phyloP scores from a whole-genome alignment of 2,113 vertebrate species.

The Ammospiza caudacuta region DNA sequence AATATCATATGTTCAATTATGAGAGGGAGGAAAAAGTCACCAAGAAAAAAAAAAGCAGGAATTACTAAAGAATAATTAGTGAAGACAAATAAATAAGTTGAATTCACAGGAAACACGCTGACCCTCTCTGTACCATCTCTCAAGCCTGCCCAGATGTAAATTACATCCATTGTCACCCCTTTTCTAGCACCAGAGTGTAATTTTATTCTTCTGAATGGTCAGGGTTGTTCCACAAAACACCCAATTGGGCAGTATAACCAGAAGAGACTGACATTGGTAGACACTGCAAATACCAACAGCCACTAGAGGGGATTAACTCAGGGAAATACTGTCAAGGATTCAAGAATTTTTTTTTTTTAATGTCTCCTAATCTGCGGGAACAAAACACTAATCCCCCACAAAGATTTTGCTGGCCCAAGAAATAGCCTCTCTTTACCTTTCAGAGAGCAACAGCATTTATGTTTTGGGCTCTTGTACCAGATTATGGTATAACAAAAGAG shows the following conservation, averaged over 20 bases:
- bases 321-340: constrained; percentile 6
- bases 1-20: background rate
- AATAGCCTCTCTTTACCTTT: background rate
- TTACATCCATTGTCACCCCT: background rate
- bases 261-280: background rate
- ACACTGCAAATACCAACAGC: background rate
- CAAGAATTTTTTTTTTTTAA: background rate
- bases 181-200: background rate
- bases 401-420: background rate
- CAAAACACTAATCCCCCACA: background rate
- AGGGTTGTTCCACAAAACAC: background rate
- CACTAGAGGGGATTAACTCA: background rate
- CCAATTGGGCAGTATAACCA: background rate
- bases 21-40: rapidly evolving
- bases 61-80: background rate
- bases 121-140: background rate
- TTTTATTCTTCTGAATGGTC: background rate
- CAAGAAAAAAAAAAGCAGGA: background rate
- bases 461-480: background rate
- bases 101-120: background rate
- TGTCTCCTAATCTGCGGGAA: background rate
- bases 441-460: background rate
- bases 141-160: background rate
- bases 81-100: background rate
- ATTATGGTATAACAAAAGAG: constrained; percentile 34